Base-by-base conservation (phyloP, 2,888 invertebrate genomes). In the Acanthosepion lycidas region DNA sequence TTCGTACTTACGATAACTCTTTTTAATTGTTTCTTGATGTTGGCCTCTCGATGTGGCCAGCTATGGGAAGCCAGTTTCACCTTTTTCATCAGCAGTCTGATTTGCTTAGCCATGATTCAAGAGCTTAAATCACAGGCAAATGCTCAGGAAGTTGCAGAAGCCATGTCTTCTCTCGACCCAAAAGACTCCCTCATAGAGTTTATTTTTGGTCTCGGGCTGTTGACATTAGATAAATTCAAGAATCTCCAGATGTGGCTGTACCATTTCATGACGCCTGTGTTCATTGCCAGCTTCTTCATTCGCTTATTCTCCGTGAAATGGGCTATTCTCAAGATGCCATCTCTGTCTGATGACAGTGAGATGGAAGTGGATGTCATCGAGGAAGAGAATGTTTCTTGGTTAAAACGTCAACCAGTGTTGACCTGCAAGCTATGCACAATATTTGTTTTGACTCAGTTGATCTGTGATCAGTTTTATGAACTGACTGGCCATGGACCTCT, bases 241-340 rank as follows among this genome's bases (percentile, higher is more conserved):
- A 18, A 23, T 15, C 18, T 93, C n/a, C 92, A 8, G 26, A 93
- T 28, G 18, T 93, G 49, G 92, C 33, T 93, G n/a, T 49, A n/a
- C 6, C 49, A 33, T 26, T 93, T 93, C 28, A 6, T 93, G 18
- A 93, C 51, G 12, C 92, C 92, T 33, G 20, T 51, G 28, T 93
- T 93, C 26, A 6, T 93, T 28, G n/a, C 18, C 28, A 93, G 51
- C 6, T n/a, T 93, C n/a, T 93, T 93, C n/a, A 49, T 93, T 0
- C 92, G 92, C 2, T 6, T 93, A 20, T 93, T 93, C n/a, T 93
- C 92, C 23, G 92, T 93, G 51, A 93, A 93, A 12, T 93, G 92
- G 48, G 18, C 53, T 18, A 93, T 51, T 18, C 48, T n/a, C 20
- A 48, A 93, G 3, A 51, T 8, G 28, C n/a, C 53, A 20, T 49